Evolutionary conservation across 2,888 invertebrate genomes (phyloP), one percentile per base, ranked within the genome.

Genomic region (Eugnorisma glareosa): DNA sequence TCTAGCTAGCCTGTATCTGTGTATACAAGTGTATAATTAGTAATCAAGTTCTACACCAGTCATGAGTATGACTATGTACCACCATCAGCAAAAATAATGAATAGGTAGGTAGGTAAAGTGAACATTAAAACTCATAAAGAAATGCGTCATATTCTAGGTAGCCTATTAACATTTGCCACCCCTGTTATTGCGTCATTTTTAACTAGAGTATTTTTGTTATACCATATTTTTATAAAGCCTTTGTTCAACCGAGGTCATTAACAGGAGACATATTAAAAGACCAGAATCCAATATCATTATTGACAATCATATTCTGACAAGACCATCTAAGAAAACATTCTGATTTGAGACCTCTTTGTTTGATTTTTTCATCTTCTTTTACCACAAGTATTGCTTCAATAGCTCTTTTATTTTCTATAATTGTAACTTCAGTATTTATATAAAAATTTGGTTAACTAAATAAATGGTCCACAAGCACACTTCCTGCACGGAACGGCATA

Each of bases 401-500:
- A 24, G 15, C 18, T 48, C 8, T 45, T 24, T 0, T 7, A 21
- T 31, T 67, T 13, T 31, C n/a, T 11, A 13, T 67, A 37, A n/a
- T 8, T 13, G 40, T 28, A 67, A 13, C 40, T 35, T 73, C 10
- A 59, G 24, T 70, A 73, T 82, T 31, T 43, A 66, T n/a, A 51
- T 75, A 81, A 86, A 84, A 86, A 84, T 71, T 83, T 71, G 28
- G 45, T 79, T 73, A 75, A 68, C 73, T 66, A 79, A 86, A 87
- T 81, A 83, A 84, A 87, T 80, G 73, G 73, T 75, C 80, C 70
- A 79, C 81, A 68, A 73, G 45, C 69, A 67, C 45, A 82, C 79
- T 89, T 86, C 88, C 84, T 88, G 72, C 82, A 85, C 88, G 88
- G 57, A 82, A 84, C 76, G 64, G 77, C 81, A 88, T 89, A 85